Conservation (phyloP, 2,797 vertebrate species). For the Phalanger gymnotis region DNA sequence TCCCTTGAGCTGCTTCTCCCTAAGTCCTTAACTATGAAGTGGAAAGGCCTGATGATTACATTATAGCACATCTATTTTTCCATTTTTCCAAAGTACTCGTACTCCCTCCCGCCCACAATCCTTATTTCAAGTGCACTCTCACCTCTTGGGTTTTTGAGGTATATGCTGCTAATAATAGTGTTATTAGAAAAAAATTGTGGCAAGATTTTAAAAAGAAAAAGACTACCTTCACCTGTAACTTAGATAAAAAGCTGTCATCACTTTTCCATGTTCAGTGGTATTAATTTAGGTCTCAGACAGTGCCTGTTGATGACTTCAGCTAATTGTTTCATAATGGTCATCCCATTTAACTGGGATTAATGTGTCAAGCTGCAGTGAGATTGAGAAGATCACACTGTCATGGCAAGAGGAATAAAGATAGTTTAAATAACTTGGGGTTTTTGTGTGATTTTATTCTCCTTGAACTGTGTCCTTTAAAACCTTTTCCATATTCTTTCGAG, state of each 20-base stretch:
- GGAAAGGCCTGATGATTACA: background rate
- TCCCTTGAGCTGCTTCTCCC: background rate
- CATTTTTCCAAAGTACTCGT: background rate
- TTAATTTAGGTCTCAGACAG: background rate
- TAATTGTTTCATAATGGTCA: background rate
- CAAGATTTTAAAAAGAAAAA: background rate
- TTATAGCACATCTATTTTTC: background rate
- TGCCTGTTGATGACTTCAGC: background rate
- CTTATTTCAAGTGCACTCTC: background rate
- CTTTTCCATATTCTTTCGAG: background rate
- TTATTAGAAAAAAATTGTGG: background rate
- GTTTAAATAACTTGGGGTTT: background rate
- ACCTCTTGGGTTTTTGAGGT: background rate
- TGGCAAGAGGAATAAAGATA: background rate
- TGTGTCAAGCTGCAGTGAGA: background rate
- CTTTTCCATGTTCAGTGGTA: background rate
- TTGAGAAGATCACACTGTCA: background rate
- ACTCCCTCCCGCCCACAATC: rapidly evolving
- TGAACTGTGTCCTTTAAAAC: background rate
- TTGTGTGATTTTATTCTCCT: background rate
- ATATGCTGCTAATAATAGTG: background rate
- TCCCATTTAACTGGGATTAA: background rate
- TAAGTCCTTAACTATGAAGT: background rate
- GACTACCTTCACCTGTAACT: background rate
- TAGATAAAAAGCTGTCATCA: background rate